Conservation (phyloP, 2,888 invertebrate species). For the Dicyrtoma fusca region DNA sequence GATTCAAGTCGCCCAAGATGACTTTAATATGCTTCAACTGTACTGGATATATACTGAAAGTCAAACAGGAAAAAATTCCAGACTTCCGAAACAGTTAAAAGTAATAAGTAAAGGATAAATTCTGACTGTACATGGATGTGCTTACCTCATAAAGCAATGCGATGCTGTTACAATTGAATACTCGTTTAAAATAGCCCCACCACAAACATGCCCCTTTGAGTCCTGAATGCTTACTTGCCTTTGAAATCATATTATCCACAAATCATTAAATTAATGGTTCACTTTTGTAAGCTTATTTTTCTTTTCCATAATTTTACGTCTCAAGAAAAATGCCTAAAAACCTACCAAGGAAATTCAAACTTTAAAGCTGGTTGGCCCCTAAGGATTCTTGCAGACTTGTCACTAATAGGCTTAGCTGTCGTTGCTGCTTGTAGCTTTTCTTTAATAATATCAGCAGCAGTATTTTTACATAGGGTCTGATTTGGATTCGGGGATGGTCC, state of each 20-base stretch:
- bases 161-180: conserved; percentile 60
- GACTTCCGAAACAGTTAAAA: no score
- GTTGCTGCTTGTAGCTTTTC: conserved; percentile 31
- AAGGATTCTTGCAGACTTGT: conserved; percentile 57
- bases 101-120: no score
- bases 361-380: conserved; percentile 58
- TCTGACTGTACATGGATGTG: no score
- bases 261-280: background rate
- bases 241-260: no score
- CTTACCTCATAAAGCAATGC: conserved; percentile 40
- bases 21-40: conserved; percentile 46
- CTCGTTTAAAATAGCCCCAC: conserved; percentile 59
- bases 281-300: background rate
- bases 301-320: no score
- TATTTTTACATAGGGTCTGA: conserved; percentile 38
- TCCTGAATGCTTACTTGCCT: conserved; percentile 59
- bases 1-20: conserved; percentile 58
- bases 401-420: background rate
- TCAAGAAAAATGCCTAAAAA: background rate
- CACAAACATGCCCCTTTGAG: conserved; percentile 60
- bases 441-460: conserved; percentile 23
- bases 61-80: background rate
- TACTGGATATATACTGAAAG: conserved; percentile 48
- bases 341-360: conserved; percentile 59
- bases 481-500: conserved; percentile 47